Base-by-base conservation (phyloP, 2,113 vertebrate species). In the Trochalopteron elliotii region DNA sequence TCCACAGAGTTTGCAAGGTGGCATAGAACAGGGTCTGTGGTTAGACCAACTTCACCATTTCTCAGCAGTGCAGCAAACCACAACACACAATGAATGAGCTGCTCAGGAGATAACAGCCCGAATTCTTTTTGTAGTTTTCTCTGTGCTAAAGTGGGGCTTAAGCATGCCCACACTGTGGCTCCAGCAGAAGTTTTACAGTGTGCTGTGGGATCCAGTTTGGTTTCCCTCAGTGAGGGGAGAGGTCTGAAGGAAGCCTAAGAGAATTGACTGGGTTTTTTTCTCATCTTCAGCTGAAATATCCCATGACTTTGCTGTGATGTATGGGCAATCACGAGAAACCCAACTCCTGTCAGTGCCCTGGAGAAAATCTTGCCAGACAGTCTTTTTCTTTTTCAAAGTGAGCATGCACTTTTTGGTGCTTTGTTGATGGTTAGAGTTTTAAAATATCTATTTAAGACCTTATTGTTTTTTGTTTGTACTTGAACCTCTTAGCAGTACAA, bases 11-110 rank as follows among this genome's bases (percentile, higher is more conserved):
- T 19, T 40, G n/a, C 19, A 37, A 16, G 44, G n/a, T 64, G 24
- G 3, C n/a, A 33, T 6, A 50, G 39, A 44, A 21, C 9, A 4
- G 10, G 28, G 37, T 23, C 56, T 39, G 35, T 44, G 56, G 21
- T 50, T 57, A 61, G 27, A 52, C 25, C 27, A n/a, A 4, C n/a
- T 47, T 82, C 37, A 37, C 5, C 6, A 1, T 19, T 44, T 45
- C 30, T n/a, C 70, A 64, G 44, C 8, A 13, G 57, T 17, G 39
- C 30, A 57, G 81, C 20, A 42, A 20, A 23, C 8, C 61, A 49
- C 47, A 55, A 6, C 22, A 31, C 17, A 4, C 12, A 42, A 64
- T 15, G n/a, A 61, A 30, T 0, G 0, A 75, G 40, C 28, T 68
- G 23, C 20, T 88, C 35, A 39, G n/a, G 30, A 72, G 8, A 7